Evolutionary conservation across 2,113 vertebrate genomes (phyloP).

Genomic region (Brachypodius melanocephalos): DNA sequence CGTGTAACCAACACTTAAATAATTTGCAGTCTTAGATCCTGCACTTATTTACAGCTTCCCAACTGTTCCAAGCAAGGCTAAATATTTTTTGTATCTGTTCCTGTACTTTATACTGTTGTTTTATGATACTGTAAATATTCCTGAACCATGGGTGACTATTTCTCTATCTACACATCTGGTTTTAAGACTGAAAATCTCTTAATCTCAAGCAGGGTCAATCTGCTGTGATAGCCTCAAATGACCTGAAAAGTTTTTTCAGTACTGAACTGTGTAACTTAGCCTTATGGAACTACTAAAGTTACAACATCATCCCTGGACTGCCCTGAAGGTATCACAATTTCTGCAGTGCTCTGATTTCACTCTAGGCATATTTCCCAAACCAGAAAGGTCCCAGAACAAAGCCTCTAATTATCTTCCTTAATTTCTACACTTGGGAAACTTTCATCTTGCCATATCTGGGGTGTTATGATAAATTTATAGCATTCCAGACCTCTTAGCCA

Average conservation of each 20-base stretch:
- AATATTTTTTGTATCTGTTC: background rate
- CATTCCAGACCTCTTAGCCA: background rate
- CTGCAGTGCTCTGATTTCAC: background rate
- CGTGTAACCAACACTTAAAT: background rate
- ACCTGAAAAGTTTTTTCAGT: background rate
- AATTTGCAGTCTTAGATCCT: background rate
- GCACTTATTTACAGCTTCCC: background rate
- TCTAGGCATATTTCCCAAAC: background rate
- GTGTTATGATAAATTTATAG: background rate
- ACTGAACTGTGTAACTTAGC: background rate
- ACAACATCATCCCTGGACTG: background rate
- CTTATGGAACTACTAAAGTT: background rate
- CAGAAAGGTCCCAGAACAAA: background rate
- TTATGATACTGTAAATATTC: background rate
- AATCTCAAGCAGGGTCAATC: background rate
- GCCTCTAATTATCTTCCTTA: background rate
- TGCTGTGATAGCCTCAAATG: background rate
- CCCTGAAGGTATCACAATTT: background rate
- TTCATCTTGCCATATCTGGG: background rate
- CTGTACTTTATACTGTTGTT: background rate
- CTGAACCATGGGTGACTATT: background rate
- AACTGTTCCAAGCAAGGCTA: background rate
- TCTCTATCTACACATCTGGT: background rate
- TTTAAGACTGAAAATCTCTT: background rate
- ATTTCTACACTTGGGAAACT: background rate